A percentile compares a stretch with the other conserved stretches of the same genome.
Evolutionary conservation across 2,797 vertebrate genomes (phyloP).

Genomic region (Myotis vivesi): DNA sequence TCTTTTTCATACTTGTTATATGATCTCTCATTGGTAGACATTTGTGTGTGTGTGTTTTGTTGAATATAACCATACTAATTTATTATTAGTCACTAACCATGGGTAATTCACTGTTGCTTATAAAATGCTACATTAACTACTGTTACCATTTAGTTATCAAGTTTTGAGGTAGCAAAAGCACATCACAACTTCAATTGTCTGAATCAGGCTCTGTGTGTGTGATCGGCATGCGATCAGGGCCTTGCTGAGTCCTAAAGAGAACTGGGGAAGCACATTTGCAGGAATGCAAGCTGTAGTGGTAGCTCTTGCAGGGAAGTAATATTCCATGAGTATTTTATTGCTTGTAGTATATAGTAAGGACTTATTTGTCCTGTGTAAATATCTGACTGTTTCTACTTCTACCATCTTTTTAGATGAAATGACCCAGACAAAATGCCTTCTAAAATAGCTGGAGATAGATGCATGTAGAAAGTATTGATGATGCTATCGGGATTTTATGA

Average conservation of each 20-base stretch:
- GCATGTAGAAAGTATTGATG: neutral
- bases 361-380: constrained; percentile 2
- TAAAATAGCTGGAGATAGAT: neutral
- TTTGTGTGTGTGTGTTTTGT: neutral
- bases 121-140: constrained; percentile 77
- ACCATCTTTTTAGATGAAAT: neutral
- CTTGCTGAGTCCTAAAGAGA: constrained; percentile 62
- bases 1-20: neutral
- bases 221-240: constrained; percentile 63
- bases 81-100: constrained; percentile 66
- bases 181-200: constrained; percentile 72
- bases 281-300: neutral
- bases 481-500: neutral
- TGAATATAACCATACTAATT: constrained; percentile 58
- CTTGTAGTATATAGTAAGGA: constrained; percentile 19
- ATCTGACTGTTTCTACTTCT: constrained; percentile 23
- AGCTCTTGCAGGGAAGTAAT: constrained; percentile 66
- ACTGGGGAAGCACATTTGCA: neutral
- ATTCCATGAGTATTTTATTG: constrained; percentile 61
- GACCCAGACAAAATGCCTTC: neutral
- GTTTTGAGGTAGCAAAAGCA: constrained; percentile 64
- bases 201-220: constrained; percentile 68
- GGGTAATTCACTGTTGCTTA: constrained; percentile 69
- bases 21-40: neutral
- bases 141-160: constrained; percentile 60